Percentiles rank a stretch among this genome's conserved stretches.
phyloP scores from a whole-genome alignment of 2,113 vertebrate genomes.

The Lepisosteus oculatus region DNA sequence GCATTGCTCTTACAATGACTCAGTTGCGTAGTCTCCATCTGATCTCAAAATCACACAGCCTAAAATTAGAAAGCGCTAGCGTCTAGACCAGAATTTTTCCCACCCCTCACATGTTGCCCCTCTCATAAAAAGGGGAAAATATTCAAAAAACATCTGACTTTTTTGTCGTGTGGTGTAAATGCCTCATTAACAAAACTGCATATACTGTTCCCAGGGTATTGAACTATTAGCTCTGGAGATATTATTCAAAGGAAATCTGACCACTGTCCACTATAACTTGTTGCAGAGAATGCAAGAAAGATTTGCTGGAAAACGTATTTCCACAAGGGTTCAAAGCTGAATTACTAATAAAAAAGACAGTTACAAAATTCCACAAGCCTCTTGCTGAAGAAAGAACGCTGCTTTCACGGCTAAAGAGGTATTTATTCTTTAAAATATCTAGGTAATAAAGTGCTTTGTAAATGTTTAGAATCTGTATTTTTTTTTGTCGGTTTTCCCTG shows the following conservation, averaged over 20 bases:
- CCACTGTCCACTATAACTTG: too few species aligned
- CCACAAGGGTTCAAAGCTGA: not conserved
- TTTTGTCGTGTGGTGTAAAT: not conserved
- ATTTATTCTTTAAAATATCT: not conserved
- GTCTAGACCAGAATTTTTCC: slow-evolving; percentile 6
- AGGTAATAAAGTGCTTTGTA: not conserved
- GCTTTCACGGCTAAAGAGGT: not conserved
- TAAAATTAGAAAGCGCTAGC: not conserved
- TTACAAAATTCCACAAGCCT: not conserved
- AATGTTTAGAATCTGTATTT: not conserved
- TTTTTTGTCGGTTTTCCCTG: not conserved
- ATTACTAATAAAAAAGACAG: too few species aligned
- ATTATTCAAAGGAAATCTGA: too few species aligned
- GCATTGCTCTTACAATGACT: not conserved
- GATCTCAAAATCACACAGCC: not conserved
- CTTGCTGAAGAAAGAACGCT: not conserved
- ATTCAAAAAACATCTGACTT: not conserved
- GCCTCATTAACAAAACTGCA: not conserved
- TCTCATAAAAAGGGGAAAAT: not conserved
- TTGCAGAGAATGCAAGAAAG: not conserved
- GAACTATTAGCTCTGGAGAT: not conserved
- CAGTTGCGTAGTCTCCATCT: not conserved
- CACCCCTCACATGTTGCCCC: not conserved
- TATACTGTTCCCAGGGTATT: not conserved
- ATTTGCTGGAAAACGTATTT: not conserved